Percentiles rank a stretch among this genome's conserved stretches.
Evolutionary conservation across 2,888 invertebrate genomes (phyloP).

Genomic region (Galerucella calmariensis): DNA sequence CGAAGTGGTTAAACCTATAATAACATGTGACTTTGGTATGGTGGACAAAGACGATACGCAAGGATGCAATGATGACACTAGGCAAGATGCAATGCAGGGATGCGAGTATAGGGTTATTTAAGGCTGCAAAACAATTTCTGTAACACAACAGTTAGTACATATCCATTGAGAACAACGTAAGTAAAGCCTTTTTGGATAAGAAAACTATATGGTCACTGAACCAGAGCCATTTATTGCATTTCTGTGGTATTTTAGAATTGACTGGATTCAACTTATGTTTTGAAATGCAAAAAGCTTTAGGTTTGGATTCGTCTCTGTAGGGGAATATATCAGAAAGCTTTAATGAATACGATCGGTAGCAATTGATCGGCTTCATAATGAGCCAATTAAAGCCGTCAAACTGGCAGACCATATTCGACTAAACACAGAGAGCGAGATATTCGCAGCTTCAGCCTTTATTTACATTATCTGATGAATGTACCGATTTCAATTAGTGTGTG

Average conservation of each 20-base stretch:
- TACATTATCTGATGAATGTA: conserved; percentile 28
- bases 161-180: no score
- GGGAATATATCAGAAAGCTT: conserved; percentile 32
- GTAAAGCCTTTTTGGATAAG: no score
- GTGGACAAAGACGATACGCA: no score
- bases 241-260: neutral
- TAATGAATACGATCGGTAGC: conserved; percentile 49
- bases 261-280: neutral
- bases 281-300: neutral
- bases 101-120: no score
- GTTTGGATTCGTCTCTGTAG: conserved; percentile 5
- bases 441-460: conserved; percentile 7
- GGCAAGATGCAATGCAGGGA: no score
- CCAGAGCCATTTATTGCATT: no score
- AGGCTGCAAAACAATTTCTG: no score
- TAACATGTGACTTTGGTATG: no score
- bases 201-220: no score
- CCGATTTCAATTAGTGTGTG: conserved; percentile 48
- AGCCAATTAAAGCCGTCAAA: conserved; percentile 53
- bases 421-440: conserved; percentile 39
- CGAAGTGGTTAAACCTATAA: no score
- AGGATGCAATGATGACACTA: no score
- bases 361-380: conserved; percentile 48
- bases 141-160: no score
- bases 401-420: conserved; percentile 48